Evolutionary conservation across 2,113 vertebrate species (phyloP).

Genomic region (Eclectus roratus): DNA sequence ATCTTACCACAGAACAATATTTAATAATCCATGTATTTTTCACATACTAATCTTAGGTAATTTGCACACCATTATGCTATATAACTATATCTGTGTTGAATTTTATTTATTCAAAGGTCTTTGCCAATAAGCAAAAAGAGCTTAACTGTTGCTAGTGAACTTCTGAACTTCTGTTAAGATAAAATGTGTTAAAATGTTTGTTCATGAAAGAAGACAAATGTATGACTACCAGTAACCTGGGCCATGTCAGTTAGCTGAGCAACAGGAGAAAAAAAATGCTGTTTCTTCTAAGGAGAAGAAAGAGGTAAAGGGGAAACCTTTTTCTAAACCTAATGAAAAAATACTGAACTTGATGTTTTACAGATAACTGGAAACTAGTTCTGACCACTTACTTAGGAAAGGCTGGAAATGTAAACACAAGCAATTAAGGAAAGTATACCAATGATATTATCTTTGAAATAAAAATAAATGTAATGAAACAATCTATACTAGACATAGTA

Average conservation of each 20-base stretch:
- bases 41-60: background rate
- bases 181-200: background rate
- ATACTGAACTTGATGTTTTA: background rate
- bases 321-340: slow-evolving; percentile 2
- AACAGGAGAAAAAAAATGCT: background rate
- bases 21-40: background rate
- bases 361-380: background rate
- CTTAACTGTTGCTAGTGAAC: background rate
- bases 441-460: background rate
- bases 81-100: background rate
- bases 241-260: background rate
- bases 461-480: background rate
- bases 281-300: background rate
- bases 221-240: background rate
- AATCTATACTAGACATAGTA: background rate
- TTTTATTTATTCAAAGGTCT: slow-evolving; percentile 7
- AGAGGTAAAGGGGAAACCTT: background rate
- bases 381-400: background rate
- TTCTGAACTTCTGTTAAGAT: background rate
- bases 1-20: background rate
- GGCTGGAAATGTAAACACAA: background rate
- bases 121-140: background rate
- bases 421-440: background rate
- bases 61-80: background rate
- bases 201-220: background rate